phyloP scores from a whole-genome alignment of 2,797 vertebrate genomes.

The Myoxocephalus aenaeus region DNA sequence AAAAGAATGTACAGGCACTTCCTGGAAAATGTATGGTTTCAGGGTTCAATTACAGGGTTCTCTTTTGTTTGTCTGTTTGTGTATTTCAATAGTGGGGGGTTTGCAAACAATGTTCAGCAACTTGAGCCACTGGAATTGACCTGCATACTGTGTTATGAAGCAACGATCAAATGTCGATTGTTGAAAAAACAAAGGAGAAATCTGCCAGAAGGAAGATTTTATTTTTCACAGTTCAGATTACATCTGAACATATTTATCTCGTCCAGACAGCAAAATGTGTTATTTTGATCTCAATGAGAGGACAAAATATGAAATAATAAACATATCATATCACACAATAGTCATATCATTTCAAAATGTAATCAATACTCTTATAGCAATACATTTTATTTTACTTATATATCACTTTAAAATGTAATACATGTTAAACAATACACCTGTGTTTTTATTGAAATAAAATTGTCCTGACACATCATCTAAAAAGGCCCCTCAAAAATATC shows the following conservation, averaged over 20 bases:
- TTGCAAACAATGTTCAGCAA: neutral
- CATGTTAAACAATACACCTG: neutral
- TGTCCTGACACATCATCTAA: neutral
- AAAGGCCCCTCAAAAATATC: neutral
- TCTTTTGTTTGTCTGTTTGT: neutral
- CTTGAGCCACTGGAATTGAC: neutral
- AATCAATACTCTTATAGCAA: too few relatives aligned
- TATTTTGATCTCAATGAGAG: neutral
- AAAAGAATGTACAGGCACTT: neutral
- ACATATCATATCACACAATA: too few relatives aligned
- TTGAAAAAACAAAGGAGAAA: neutral
- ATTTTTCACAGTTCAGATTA: neutral
- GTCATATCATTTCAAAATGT: neutral
- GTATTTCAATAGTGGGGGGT: neutral
- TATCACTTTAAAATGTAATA: neutral
- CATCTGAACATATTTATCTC: neutral
- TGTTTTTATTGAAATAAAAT: neutral
- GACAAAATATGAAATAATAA: neutral
- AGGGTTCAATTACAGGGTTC: neutral
- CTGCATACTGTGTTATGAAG: neutral
- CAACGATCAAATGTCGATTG: neutral
- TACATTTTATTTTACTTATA: too few relatives aligned
- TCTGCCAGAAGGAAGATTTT: neutral
- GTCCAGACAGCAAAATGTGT: neutral
- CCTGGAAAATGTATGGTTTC: neutral